Evolutionary conservation across 1,140 invertebrate species (phyloP).

Genomic region (Octopus sinensis): DNA sequence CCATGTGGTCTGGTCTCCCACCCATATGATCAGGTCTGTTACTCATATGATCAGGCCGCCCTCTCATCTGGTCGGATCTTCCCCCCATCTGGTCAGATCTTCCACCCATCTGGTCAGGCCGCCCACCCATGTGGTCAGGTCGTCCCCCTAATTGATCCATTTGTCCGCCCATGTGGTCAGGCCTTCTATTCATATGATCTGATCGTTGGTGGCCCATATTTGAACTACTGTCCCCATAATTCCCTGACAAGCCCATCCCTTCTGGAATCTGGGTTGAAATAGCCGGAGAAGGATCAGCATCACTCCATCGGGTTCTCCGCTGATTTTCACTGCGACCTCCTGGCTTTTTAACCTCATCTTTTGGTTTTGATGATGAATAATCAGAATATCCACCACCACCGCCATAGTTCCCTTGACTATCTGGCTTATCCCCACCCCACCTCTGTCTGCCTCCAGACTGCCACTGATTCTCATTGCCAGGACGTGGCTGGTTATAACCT

Average conservation of each 20-base stretch:
- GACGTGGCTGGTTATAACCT: background rate
- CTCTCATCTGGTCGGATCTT: background rate
- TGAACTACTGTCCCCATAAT: background rate
- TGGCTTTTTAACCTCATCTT: background rate
- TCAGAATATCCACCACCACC: slow-evolving; percentile 7
- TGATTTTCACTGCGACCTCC: background rate
- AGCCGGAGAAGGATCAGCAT: background rate
- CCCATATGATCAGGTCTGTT: background rate
- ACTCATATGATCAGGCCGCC: background rate
- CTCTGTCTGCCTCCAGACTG: slow-evolving; percentile 20
- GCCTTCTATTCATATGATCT: background rate
- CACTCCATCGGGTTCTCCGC: background rate
- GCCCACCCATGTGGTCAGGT: slow-evolving; percentile 10
- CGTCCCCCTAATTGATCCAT: background rate
- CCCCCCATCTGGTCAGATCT: background rate
- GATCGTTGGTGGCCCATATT: background rate
- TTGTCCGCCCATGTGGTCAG: background rate
- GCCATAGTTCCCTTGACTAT: background rate
- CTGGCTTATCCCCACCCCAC: slow-evolving; percentile 5
- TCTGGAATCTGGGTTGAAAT: background rate
- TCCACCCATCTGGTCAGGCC: background rate
- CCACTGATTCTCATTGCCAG: slow-evolving; percentile 9
- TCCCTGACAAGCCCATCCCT: background rate
- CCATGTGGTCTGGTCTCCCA: background rate
- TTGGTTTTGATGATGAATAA: slow-evolving; percentile 16